phyloP scores from a whole-genome alignment of 2,888 invertebrate species.

The Odontothrips loti region DNA sequence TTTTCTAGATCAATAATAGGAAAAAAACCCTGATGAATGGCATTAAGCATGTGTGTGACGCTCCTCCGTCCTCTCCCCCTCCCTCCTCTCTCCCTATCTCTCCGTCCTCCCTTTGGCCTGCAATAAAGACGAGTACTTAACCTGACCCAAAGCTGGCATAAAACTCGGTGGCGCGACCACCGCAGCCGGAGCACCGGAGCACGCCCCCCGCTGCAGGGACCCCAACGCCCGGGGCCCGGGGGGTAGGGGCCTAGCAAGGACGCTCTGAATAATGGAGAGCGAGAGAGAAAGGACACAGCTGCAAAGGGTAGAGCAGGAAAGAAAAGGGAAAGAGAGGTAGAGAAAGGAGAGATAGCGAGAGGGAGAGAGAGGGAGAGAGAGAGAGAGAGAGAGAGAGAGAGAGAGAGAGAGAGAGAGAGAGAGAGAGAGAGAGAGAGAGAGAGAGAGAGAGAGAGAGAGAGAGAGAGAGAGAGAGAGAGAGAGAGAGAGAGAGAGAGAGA shows the following conservation, averaged over 20 bases:
- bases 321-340: not conserved
- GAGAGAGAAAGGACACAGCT: not conserved
- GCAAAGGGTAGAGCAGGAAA: not conserved
- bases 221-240: too few species aligned
- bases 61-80: not conserved
- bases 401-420: constrained; percentile 15
- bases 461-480: not conserved
- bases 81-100: constrained; percentile 1
- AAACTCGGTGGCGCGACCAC: too few species aligned
- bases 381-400: constrained; percentile 5
- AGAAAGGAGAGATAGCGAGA: not conserved
- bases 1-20: too few species aligned
- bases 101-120: not conserved
- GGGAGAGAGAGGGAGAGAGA: not conserved
- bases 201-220: too few species aligned
- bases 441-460: not conserved
- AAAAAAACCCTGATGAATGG: too few species aligned
- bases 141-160: too few species aligned
- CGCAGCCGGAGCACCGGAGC: too few species aligned
- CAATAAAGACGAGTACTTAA: too few species aligned
- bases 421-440: constrained; percentile 4
- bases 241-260: too few species aligned
- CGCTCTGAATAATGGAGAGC: not conserved
- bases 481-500: not conserved
- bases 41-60: too few species aligned